Evolutionary conservation across 2,113 vertebrate species (phyloP).

Genomic region (human): DNA sequence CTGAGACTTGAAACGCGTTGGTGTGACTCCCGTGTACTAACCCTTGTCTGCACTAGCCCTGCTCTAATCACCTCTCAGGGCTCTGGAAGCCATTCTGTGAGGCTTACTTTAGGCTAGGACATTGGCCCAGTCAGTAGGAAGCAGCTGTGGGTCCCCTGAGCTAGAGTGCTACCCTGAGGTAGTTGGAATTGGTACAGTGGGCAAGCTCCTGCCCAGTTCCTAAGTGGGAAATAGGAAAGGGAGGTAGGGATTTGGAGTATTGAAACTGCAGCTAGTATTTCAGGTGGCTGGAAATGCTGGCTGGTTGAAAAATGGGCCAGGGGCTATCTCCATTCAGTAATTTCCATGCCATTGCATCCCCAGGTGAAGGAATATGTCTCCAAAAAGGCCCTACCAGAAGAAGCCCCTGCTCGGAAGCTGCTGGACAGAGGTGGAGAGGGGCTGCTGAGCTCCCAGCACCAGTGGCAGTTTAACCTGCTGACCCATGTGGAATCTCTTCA

Average conservation of each 20-base stretch:
- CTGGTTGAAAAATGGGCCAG: neutral
- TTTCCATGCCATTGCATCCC: neutral
- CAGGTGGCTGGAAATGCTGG: neutral
- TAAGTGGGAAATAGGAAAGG: neutral
- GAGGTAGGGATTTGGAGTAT: neutral
- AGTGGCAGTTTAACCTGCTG: slow-evolving; percentile 96
- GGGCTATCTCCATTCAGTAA: neutral
- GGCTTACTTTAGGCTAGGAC: neutral
- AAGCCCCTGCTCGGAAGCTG: slow-evolving; percentile 82
- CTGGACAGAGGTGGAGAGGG: slow-evolving; percentile 85
- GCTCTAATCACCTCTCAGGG: neutral
- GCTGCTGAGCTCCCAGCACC: slow-evolving; percentile 87
- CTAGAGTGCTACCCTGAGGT: neutral
- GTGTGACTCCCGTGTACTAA: neutral
- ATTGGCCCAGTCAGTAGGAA: neutral
- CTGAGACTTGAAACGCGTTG: neutral
- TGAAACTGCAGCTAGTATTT: neutral
- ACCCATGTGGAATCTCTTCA: slow-evolving; percentile 95
- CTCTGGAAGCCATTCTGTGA: neutral
- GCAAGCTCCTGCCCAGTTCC: neutral
- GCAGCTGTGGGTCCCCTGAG: neutral
- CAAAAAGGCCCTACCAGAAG: slow-evolving; percentile 82
- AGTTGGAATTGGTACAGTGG: neutral
- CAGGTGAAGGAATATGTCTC: slow-evolving; percentile 83
- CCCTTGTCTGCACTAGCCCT: neutral